Conservation (phyloP, 2,888 invertebrate genomes). For the Tholera decimalis region DNA sequence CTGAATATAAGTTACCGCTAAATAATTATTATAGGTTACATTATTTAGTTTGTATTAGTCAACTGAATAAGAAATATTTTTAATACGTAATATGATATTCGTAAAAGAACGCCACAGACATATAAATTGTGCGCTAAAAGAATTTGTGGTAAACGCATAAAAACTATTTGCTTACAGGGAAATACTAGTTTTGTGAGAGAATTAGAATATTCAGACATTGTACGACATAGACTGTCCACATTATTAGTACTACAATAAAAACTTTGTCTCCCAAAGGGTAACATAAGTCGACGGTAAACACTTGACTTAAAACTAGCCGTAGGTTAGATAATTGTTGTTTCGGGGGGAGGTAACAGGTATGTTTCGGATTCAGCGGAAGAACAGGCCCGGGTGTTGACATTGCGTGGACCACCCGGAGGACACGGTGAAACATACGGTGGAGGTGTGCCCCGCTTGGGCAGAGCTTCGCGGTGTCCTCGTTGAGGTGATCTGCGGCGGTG, state of each 20-base stretch:
- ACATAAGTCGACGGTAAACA: conserved; percentile 13
- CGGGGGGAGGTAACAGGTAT: no score
- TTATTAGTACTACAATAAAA: conserved; percentile 23
- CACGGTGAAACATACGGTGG: no score
- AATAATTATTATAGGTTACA: neutral
- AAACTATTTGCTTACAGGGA: neutral
- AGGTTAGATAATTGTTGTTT: conserved; percentile 26
- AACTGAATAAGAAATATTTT: neutral
- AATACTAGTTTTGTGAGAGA: neutral
- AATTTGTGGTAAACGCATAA: neutral
- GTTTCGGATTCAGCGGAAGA: no score
- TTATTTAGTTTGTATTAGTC: neutral
- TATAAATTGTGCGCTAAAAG: neutral
- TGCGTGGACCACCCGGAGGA: no score
- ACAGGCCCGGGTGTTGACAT: no score
- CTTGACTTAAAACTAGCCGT: conserved; percentile 26
- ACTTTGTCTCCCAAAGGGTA: conserved; percentile 22
- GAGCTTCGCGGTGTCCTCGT: no score
- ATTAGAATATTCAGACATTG: conserved; percentile 4
- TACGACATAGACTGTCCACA: conserved; percentile 3
- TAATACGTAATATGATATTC: neutral
- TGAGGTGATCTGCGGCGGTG: no score
- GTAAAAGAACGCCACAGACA: neutral
- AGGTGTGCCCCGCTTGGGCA: no score
- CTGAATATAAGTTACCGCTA: neutral